A percentile compares a stretch with the other conserved stretches of the same genome.
Conservation (phyloP, 2,113 vertebrate genomes). For the Zosterops borbonicus region DNA sequence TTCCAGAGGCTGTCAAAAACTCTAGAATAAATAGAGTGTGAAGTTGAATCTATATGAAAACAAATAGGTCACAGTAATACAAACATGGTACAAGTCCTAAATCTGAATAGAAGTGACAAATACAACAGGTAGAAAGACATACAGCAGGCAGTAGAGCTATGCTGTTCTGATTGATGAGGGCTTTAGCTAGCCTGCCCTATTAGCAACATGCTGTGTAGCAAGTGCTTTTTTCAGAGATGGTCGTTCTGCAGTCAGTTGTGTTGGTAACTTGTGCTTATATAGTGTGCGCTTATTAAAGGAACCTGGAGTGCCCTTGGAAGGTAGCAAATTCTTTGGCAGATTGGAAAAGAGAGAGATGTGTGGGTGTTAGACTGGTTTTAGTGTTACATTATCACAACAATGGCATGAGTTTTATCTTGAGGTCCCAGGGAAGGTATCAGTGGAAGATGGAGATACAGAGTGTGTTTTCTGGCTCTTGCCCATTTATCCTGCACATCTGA, state of each 20-base stretch:
- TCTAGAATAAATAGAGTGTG: constrained; percentile 17
- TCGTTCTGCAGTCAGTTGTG: background rate
- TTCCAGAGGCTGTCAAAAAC: constrained; percentile 42
- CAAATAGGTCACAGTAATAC: constrained; percentile 43
- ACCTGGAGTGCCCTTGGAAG: background rate
- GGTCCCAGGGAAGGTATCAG: background rate
- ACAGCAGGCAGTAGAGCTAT: background rate
- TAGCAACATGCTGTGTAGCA: background rate
- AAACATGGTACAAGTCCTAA: constrained; percentile 2
- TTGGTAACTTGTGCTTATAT: background rate
- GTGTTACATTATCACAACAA: background rate
- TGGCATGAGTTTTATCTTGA: background rate
- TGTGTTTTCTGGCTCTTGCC: background rate
- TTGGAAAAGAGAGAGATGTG: background rate
- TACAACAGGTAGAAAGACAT: background rate
- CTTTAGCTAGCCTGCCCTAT: background rate
- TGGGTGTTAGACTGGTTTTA: background rate
- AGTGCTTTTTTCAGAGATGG: background rate
- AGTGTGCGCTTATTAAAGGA: background rate
- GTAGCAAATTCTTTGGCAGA: background rate
- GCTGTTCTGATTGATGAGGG: background rate
- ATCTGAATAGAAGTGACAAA: background rate
- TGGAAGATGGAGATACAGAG: background rate
- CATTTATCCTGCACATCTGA: background rate
- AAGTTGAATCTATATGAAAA: constrained; percentile 34